Percentiles rank a stretch among this genome's conserved stretches.
phyloP scores from a whole-genome alignment of 1,140 invertebrate genomes.

The Limonius californicus region DNA sequence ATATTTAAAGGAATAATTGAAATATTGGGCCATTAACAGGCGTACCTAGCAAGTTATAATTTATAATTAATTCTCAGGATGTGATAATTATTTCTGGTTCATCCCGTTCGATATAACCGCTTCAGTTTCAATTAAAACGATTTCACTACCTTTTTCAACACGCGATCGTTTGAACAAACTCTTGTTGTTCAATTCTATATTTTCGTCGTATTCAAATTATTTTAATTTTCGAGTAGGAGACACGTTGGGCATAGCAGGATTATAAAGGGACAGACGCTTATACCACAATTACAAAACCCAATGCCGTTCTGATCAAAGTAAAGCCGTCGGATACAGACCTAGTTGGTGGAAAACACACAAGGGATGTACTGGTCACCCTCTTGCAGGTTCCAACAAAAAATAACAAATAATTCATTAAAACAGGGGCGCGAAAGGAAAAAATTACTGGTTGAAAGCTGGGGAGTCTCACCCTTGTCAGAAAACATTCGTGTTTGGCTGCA shows the following conservation, averaged over 20 bases:
- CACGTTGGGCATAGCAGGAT: neutral
- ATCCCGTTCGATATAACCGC: too few relatives aligned
- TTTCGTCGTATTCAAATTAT: neutral
- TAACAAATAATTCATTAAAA: conserved; percentile 2
- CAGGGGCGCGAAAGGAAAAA: neutral
- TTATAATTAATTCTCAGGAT: too few relatives aligned
- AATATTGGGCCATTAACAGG: too few relatives aligned
- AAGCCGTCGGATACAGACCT: conserved; percentile 3
- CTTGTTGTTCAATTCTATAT: neutral
- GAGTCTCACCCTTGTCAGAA: neutral
- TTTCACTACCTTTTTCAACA: neutral
- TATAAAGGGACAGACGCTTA: conserved; percentile 5
- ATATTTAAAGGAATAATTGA: too few relatives aligned
- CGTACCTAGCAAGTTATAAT: too few relatives aligned
- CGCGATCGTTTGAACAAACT: neutral
- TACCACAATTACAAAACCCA: neutral
- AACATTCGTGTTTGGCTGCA: too few relatives aligned
- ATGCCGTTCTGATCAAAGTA: conserved; percentile 2
- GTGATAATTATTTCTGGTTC: too few relatives aligned
- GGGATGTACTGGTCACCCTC: neutral
- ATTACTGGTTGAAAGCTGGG: neutral
- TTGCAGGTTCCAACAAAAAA: neutral
- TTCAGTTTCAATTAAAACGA: neutral
- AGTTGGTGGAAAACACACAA: neutral
- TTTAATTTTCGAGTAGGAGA: neutral